Percentiles rank a stretch among this genome's conserved stretches.
Evolutionary conservation across 1,140 invertebrate species (phyloP).

Genomic region (Monomorium pharaonis): DNA sequence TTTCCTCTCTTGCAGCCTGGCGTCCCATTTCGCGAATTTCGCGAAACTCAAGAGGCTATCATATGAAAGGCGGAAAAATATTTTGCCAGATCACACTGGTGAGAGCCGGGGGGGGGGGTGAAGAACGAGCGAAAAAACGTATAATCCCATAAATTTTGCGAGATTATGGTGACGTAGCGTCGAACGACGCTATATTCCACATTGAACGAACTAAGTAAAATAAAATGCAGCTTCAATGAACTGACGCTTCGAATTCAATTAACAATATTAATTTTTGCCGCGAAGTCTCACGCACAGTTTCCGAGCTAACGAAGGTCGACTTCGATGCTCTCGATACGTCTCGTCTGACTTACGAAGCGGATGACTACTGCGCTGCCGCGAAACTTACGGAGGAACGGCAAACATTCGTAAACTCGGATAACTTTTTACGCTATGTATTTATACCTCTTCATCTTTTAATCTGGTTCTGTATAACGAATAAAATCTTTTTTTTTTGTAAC

Average conservation of each 20-base stretch:
- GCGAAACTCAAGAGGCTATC: constrained; percentile 64
- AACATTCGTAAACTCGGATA: constrained; percentile 23
- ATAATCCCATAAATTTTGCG: not conserved
- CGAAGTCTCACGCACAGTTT: not conserved
- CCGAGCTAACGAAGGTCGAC: constrained; percentile 18
- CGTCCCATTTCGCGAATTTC: constrained; percentile 55
- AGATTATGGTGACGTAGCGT: not conserved
- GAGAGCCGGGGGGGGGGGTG: not conserved
- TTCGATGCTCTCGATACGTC: constrained; percentile 11
- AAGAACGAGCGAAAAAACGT: too few relatives aligned
- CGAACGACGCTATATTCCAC: not conserved
- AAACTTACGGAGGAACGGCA: constrained; percentile 12
- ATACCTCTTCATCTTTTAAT: constrained; percentile 30
- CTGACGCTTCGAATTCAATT: not conserved
- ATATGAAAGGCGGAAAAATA: constrained; percentile 68
- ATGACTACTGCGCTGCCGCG: constrained; percentile 15
- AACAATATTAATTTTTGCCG: not conserved
- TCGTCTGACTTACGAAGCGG: constrained; percentile 37
- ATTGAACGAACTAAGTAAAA: not conserved
- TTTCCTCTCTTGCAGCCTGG: constrained; percentile 26
- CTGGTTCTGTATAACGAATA: constrained; percentile 2
- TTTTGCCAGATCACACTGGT: constrained; percentile 61
- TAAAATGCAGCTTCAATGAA: constrained; percentile 20
- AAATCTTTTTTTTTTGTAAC: not conserved
- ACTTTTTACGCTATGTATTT: constrained; percentile 31